Base-by-base conservation (phyloP, 2,113 vertebrate species). In the Cheilinus undulatus region DNA sequence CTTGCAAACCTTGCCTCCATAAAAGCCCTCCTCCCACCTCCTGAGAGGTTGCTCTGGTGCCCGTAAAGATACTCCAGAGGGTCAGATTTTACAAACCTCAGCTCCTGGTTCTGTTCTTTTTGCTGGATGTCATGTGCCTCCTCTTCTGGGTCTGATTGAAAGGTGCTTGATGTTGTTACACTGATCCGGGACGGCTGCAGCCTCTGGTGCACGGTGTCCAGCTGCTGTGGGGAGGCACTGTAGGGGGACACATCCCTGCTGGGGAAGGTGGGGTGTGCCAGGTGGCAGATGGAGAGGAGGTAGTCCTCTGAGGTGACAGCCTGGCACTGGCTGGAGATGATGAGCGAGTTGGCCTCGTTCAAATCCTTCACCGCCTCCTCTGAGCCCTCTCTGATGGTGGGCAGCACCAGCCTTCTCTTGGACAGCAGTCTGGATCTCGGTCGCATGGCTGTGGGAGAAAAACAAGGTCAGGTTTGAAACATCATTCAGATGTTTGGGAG, bases 221-320 rank as follows among this genome's bases (percentile, higher is more conserved):
- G 50, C 51, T 69, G 85, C 34, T 7, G 82, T 9, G 77, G 32
- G 67, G 67, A 66, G 49, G 53, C 20, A 62, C 27, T 53, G 40
- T 83, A 23, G 0, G 77, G 22, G 26, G 83, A 69, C 2, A 54
- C 19, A 3, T 92, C 90, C 45, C 84, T 69, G 23, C 58, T 57
- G 13, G 90, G 90, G 78, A 95, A 94, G 27, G 94, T 93, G 60
- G 96, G 95, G 48, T 89, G 92, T 60, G 95, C 95, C 0, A 96
- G 91, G 82, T 97, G 95, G 79, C 95, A 95, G 87, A 96, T 96
- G 76, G 96, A 96, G n/a, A 95, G 94, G 67, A 95, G 86, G 88
- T 96, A 95, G 62, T 95, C 95, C 0, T 95, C 93, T 0, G 91
- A 92, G 60, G 93, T 94, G 32, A 91, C 66, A 0, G 27, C 50